Base-by-base conservation (phyloP, 2,797 vertebrate genomes). In the Rhodeus uyekii region DNA sequence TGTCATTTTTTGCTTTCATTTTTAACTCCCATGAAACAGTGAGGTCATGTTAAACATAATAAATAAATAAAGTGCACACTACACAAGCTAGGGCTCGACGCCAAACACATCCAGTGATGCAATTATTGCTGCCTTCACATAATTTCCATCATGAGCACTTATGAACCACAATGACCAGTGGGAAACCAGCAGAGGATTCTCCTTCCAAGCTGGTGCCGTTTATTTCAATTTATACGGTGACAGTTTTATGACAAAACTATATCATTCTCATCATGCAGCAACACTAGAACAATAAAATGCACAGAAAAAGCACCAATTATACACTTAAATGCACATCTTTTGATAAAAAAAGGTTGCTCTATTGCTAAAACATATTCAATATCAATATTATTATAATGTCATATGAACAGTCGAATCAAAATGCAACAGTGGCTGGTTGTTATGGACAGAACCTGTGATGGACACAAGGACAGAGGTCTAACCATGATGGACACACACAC, bases 381-480 rank as follows among this genome's bases (percentile, higher is more conserved):
- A 22, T 65, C 4, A 4, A 22, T 63, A 34, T 67, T 39, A 39
- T 67, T 67, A 12, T 7, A 22, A 68, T 16, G 16, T 3, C n/a
- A 64, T 36, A 38, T 64, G n/a, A n/a, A n/a, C n/a, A n/a, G 13
- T 27, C 5, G 38, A 27, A 68, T 14, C 32, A 5, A 64, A 64
- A 64, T 10, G 32, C 64, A 48, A 48, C 44, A 22, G 44, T 0
- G 16, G 13, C 38, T 32, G 22, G 63, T 50, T 50, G 61, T n/a
- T 24, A 27, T 24, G 13, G 61, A 55, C 76, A 68, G 44, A n/a
- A 22, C 60, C 24, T 24, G 42, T 36, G 42, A 64, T n/a, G 34
- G 34, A n/a, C 76, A 65, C 61, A 65, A 78, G 61, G 75, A 34
- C 42, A 19, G 22, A 53, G 22, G 63, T 67, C 34, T 67, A 67